Conservation (phyloP, 2,797 vertebrate species). For the Falco novaeseelandiae region DNA sequence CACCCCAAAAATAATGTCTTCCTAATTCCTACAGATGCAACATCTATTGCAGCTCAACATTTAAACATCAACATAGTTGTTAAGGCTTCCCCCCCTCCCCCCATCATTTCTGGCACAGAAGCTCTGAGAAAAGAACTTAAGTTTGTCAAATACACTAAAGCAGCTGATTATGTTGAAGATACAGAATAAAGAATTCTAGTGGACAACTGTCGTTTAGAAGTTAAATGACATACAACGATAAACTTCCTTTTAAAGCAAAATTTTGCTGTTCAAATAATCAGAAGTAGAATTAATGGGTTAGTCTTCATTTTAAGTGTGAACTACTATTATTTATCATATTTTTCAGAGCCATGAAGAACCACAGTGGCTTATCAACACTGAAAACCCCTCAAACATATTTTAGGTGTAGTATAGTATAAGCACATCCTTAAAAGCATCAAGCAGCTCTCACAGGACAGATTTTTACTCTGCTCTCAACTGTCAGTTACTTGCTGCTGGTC, state of each 20-base stretch:
- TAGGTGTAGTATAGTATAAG: neutral
- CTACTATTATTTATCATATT: neutral
- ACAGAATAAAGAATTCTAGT: neutral
- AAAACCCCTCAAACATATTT: neutral
- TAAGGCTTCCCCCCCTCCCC: neutral
- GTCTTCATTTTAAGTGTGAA: neutral
- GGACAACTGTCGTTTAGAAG: neutral
- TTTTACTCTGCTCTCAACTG: neutral
- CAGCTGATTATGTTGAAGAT: neutral
- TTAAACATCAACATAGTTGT: neutral
- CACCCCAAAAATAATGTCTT: neutral
- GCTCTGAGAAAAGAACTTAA: neutral
- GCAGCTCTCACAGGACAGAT: neutral
- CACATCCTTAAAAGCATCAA: neutral
- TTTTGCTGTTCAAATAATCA: neutral
- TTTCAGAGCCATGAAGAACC: neutral
- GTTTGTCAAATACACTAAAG: neutral
- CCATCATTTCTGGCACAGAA: neutral
- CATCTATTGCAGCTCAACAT: neutral
- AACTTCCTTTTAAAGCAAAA: neutral
- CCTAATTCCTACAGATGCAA: neutral
- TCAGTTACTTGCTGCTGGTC: neutral
- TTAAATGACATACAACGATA: neutral
- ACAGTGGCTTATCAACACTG: neutral
- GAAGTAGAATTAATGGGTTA: neutral